Evolutionary conservation across 2,113 vertebrate genomes (phyloP).

Genomic region (Melanotaenia duboulayi): DNA sequence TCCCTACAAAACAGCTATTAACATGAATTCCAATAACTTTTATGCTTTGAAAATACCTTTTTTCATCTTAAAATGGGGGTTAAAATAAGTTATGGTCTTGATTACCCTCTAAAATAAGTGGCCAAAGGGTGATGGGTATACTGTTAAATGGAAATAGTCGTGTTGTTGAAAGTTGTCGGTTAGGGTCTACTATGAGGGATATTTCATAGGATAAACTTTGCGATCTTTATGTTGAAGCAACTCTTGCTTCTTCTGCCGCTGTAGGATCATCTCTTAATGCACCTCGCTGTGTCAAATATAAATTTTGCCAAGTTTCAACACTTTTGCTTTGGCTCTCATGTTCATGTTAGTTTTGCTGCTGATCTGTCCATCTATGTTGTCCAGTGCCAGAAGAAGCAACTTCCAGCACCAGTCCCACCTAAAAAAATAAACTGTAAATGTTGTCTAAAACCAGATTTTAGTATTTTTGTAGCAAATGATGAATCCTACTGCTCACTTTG

Average conservation of each 20-base stretch:
- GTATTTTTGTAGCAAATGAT: conserved; percentile 73
- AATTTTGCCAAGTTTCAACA: conserved; percentile 11
- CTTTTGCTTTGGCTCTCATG: conserved; percentile 10
- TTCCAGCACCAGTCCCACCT: conserved; percentile 60
- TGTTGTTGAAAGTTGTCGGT: background rate
- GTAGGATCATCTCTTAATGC: background rate
- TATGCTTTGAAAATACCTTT: background rate
- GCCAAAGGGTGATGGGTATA: conserved; percentile 13
- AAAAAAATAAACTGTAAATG: conserved; percentile 66
- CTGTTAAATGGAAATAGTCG: conserved; percentile 9
- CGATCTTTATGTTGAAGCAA: conserved; percentile 4
- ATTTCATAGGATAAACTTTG: conserved; percentile 15
- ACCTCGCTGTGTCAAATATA: conserved; percentile 28
- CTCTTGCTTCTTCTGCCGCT: conserved; percentile 8
- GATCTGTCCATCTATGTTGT: conserved; percentile 50
- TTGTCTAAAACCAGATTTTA: conserved; percentile 63
- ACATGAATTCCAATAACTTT: conserved; percentile 16
- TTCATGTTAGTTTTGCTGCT: conserved; percentile 52
- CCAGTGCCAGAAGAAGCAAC: conserved; percentile 53
- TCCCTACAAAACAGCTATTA: background rate
- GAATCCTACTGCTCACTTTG: conserved; percentile 45
- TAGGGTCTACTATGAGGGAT: background rate
- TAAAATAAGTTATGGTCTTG: conserved; percentile 10
- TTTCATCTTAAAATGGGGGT: conserved; percentile 4
- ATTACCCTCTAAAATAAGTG: conserved; percentile 2